Base-by-base conservation (phyloP, 2,888 invertebrate species). In the Meghimatium bilineatum region DNA sequence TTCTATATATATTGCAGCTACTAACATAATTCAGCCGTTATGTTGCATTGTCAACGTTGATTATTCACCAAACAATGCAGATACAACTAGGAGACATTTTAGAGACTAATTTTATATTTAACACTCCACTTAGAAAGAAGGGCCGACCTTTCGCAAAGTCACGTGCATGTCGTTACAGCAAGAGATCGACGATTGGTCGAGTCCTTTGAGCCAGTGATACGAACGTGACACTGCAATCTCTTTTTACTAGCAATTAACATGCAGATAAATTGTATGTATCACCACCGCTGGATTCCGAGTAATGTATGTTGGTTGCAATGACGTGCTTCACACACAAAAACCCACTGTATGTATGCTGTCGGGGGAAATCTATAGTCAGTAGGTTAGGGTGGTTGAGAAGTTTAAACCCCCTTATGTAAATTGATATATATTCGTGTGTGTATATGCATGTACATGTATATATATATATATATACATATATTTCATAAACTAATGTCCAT, bases 151-250 rank as follows among this genome's bases (percentile, higher is more conserved):
- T 76, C 10, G 12, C 60, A 49, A 66, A 66, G 77, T 83, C 83
- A 83, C 83, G 83, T 60, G 71, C 83, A 38, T 23, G 77, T 77
- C 77, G n/a, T 52, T 49, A 72, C 60, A 52, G 29, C 26, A 0
- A 14, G 63, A 69, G 67, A 44, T 56, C 67, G 78, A 69, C 76
- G 83, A 83, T 38, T 83, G 60, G 77, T 60, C 67, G 69, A 56
- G 74, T 71, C 77, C 77, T 83, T 67, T 69, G 83, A 36, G 60
- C 77, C 69, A 71, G 83, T 56, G 77, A 56, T 23, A 23, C 36
- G 83, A 44, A 83, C 77, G 83, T 83, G 83, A 83, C 77, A 26
- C 17, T n/a, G 78, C 83, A 83, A 77, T 32, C 20, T n/a, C 3
- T 17, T 52, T 32, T 8, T 52, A 20, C 5, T 26, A 38, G 38